phyloP scores from a whole-genome alignment of 2,888 invertebrate genomes.

The Conistra vaccinii region DNA sequence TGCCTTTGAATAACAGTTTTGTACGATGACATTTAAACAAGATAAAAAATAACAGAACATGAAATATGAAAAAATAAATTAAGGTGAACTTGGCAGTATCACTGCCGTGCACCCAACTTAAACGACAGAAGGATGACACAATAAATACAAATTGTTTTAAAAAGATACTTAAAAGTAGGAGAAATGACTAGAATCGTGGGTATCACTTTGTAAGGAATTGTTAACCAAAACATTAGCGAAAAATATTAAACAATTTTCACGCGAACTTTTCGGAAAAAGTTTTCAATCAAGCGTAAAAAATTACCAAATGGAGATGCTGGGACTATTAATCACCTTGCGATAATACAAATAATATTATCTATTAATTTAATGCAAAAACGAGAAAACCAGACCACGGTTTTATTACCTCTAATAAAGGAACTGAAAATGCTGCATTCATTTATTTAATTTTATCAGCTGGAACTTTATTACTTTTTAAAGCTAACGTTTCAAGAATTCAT shows the following conservation, averaged over 20 bases:
- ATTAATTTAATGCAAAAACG: constrained; percentile 2
- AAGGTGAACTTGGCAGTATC: background rate
- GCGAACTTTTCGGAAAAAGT: constrained; percentile 18
- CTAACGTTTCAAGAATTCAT: constrained; percentile 25
- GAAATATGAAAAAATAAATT: constrained; percentile 10
- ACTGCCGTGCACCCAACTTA: constrained; percentile 22
- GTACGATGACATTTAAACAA: background rate
- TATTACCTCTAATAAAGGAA: constrained; percentile 5
- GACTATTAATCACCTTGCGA: background rate
- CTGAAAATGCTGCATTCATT: constrained; percentile 16
- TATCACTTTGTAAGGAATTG: constrained; percentile 52
- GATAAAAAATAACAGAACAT: background rate
- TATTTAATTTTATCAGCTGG: constrained; percentile 1
- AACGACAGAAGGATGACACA: constrained; percentile 11
- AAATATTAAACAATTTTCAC: constrained; percentile 16
- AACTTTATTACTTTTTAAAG: constrained; percentile 16
- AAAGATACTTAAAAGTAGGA: constrained; percentile 48
- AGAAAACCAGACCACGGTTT: background rate
- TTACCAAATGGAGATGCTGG: constrained; percentile 18
- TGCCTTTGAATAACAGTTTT: constrained; percentile 28
- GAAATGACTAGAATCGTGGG: constrained; percentile 70
- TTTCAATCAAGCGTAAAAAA: constrained; percentile 11
- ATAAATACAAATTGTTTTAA: constrained; percentile 31
- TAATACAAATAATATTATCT: constrained; percentile 5
- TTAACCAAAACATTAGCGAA: constrained; percentile 23